Base-by-base conservation (phyloP, 2,797 vertebrate genomes). In the Lepilemur ruficaudatus region DNA sequence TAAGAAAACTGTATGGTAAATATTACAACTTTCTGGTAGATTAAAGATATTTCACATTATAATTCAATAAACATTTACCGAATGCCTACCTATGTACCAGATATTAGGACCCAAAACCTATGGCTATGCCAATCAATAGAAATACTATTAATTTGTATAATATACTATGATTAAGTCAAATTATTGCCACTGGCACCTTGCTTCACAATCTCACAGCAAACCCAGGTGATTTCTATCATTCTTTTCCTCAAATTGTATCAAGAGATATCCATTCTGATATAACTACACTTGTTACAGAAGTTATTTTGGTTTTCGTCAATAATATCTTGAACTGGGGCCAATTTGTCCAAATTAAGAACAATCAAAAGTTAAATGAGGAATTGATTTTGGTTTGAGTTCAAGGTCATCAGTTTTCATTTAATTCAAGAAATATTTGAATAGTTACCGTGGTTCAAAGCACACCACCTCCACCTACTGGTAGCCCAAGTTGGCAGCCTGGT, bases 321-420 rank as follows among this genome's bases (percentile, higher is more conserved):
- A 86, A 25, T 93, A 92, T 59, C 30, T 81, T 85, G 75, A 95
- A 89, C 55, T 82, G 11, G 32, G 55, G 11, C 93, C 38, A 61
- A 94, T 50, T 89, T 41, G 94, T 55, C 67, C 70, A 93, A 67
- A 81, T 84, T 84, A 81, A 91, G 63, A 79, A 82, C 85, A 75
- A 89, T 35, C 7, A 32, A 30, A 89, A 92, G 86, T 90, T 80
- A 96, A 94, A 86, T 78, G 48, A 87, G 50, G 35, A 80, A 89
- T 0, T 80, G 50, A 75, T 52, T 88, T 73, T 75, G 52, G 14
- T 46, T 83, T 43, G 11, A 88, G 59, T 88, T 84, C 25, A 88
- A 88, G 91, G 46, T 70, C 57, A 87, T 79, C 69, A 59, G 46
- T 93, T 91, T 93, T 87, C 59, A 89, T 63, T 91, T 91, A 75